Evolutionary conservation across 2,797 vertebrate genomes (phyloP).

Genomic region (Clarias laeviceps): DNA sequence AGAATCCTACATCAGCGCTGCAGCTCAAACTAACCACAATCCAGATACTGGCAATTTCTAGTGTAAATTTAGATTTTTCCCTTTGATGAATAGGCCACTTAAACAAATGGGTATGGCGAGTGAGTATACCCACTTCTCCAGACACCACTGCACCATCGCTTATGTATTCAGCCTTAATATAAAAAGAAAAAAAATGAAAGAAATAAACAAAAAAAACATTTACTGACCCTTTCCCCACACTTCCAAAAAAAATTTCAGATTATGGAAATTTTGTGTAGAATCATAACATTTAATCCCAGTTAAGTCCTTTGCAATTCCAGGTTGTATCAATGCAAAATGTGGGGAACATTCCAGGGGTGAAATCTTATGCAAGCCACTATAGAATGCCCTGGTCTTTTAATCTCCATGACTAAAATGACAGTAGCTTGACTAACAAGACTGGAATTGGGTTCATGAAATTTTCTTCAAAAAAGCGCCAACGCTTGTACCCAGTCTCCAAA

Average conservation of each 20-base stretch:
- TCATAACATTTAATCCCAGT: neutral
- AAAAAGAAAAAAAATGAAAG: too few relatives aligned
- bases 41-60: too few relatives aligned
- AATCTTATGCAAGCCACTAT: neutral
- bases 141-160: too few relatives aligned
- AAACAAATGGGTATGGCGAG: too few relatives aligned
- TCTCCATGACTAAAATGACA: neutral
- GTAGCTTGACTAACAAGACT: neutral
- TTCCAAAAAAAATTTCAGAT: neutral
- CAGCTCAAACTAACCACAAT: too few relatives aligned
- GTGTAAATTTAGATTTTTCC: too few relatives aligned
- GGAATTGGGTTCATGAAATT: neutral
- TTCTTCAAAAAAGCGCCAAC: neutral
- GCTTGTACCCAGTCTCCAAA: constrained; percentile 9
- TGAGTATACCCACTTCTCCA: too few relatives aligned
- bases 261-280: neutral
- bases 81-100: too few relatives aligned
- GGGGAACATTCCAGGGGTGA: neutral
- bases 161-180: neutral
- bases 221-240: neutral
- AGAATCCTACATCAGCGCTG: too few relatives aligned
- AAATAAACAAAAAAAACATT: too few relatives aligned
- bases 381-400: neutral
- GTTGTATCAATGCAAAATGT: neutral
- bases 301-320: neutral